Base-by-base conservation (phyloP, 2,888 invertebrate genomes). In the Drosophila villosipedis region DNA sequence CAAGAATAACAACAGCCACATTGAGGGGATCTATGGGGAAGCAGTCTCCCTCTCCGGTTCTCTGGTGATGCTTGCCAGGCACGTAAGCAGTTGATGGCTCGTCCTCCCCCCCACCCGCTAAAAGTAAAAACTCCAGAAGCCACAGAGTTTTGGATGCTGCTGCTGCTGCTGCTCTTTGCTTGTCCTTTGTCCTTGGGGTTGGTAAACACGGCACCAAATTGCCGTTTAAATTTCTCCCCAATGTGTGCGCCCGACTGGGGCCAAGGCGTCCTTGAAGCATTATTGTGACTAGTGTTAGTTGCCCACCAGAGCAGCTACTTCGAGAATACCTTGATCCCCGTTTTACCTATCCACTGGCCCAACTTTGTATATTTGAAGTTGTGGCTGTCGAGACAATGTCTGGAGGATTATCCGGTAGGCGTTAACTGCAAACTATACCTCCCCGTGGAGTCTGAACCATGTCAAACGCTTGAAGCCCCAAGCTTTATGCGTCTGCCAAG, bases 221-320 rank as follows among this genome's bases (percentile, higher is more conserved):
- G 87, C 90, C 87, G 90, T 89, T 87, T 87, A 90, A 87, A 90
- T 87, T 90, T 86, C 87, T 80, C 78, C 89, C 89, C 77, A 85
- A 74, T 75, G 84, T 79, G 62, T 62, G 67, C 68, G 65, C 58
- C 77, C 50, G 47, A 68, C 63, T 67, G 71, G 69, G 66, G 81
- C 70, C 74, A 66, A 73, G 68, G 78, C 82, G 87, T 82, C 87
- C 87, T 90, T 87, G 87, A 87, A 89, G 74, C 89, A 85, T 87
- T 89, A 90, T 90, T 85, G 76, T 77, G 89, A 86, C 82, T 89
- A 86, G 82, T 78, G 64, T 66, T 66, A 75, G 75, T 62, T 78
- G 58, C 49, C 60, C 30, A 35, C 55, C 43, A n/a, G 2, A 39
- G 64, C 55, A 25, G 60, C 60, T 41, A 39, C 68, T 47, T 50